These are phyloP conservation scores for Tauraco hartlaubi DNA, from an alignment of 2,797 vertebrate genomes.

Conservation along the genomic window DNA sequence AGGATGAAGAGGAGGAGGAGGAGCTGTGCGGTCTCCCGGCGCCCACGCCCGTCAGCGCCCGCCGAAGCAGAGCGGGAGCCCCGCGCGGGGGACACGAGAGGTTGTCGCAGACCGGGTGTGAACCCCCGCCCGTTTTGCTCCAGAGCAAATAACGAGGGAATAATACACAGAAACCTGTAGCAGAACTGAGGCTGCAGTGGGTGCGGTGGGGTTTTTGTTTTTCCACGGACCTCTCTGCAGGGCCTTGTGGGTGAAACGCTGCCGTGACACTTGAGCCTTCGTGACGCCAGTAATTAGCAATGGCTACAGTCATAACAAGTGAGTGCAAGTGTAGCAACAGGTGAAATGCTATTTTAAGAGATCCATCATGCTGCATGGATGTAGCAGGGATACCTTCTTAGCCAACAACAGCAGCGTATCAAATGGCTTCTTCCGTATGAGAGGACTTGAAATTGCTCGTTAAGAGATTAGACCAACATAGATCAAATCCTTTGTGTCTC, in stretches of 20 bases:
- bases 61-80: background rate
- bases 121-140: rapidly evolving
- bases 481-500: background rate
- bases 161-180: background rate
- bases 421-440: background rate
- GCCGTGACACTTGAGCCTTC: background rate
- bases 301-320: background rate
- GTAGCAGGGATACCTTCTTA: background rate
- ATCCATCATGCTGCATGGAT: background rate
- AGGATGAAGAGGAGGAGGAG: background rate
- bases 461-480: background rate
- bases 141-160: background rate
- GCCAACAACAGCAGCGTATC: background rate
- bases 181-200: rapidly evolving
- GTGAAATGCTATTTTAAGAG: constrained; percentile 27
- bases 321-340: background rate
- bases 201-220: rapidly evolving
- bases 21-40: too few relatives aligned
- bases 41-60: background rate
- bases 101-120: rapidly evolving
- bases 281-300: rapidly evolving
- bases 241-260: rapidly evolving
- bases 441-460: background rate
- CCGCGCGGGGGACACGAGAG: background rate
- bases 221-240: rapidly evolving